phyloP scores from a whole-genome alignment of 2,797 vertebrate species.

The Hafferia zeledoni region DNA sequence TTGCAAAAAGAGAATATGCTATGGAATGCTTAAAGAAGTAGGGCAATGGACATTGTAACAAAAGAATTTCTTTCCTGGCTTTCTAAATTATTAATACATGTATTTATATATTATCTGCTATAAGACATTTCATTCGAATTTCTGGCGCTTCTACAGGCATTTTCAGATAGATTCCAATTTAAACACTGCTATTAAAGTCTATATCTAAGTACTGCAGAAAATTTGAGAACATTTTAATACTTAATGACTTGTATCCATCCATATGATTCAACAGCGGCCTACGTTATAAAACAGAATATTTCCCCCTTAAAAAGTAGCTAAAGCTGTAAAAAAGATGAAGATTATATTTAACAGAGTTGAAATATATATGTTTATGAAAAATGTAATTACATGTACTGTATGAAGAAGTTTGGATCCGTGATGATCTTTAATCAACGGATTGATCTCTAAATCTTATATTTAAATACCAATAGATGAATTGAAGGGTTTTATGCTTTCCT shows the following conservation, averaged over 20 bases:
- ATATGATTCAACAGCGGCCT: background rate
- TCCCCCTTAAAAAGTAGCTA: background rate
- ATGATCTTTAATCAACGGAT: background rate
- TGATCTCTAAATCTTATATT: background rate
- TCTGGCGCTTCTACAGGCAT: background rate
- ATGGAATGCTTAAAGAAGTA: background rate
- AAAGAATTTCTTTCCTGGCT: background rate
- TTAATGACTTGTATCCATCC: background rate
- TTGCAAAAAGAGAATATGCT: background rate
- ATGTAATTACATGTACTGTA: background rate
- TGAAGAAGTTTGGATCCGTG: background rate
- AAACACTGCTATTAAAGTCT: background rate
- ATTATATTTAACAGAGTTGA: background rate
- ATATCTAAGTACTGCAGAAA: background rate
- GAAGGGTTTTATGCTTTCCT: background rate
- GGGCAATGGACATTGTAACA: background rate
- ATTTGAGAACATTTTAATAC: background rate
- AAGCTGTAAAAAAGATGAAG: background rate
- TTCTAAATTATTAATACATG: background rate
- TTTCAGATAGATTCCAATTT: background rate
- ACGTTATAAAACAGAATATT: background rate
- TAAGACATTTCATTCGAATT: background rate
- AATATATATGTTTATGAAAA: background rate
- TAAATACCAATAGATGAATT: background rate
- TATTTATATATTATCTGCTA: background rate